Base-by-base conservation (phyloP, 2,797 vertebrate species). In the Alfaro cultratus region DNA sequence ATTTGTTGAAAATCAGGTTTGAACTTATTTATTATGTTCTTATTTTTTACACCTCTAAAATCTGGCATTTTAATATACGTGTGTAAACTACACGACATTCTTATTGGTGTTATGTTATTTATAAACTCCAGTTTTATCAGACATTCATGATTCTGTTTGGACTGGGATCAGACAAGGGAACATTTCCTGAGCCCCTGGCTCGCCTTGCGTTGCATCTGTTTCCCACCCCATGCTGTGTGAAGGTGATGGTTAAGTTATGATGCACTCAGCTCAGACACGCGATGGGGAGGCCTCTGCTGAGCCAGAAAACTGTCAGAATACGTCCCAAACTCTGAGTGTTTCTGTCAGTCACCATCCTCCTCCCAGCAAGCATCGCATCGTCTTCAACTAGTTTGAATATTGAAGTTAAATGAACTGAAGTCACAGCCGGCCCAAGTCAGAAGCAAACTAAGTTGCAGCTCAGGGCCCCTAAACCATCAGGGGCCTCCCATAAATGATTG, bases 261-360 rank as follows among this genome's bases (percentile, higher is more conserved):
- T 92, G 91, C 90, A 91, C 92, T 92, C 90, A 83, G 85, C 23
- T 73, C 87, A 93, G 87, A 87, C 80, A 53, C 12, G 80, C 88
- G 90, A 90, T 92, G 89, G 91, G 93, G 84, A 91, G 85, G 85
- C 85, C 88, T 89, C 86, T 74, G 81, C 85, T 85, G 83, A 91
- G 91, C 89, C 85, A 89, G 94, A 92, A 94, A 94, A 85, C 88
- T 94, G 93, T 95, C 92, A 91, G 82, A 91, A 91, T 87, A 81
- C 89, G 83, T 94, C 92, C 88, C 86, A 84, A 91, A 87, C 87
- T 88, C 87, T 91, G 86, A 82, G n/a, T 83, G 82, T 74, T 74
- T 85, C 62, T 62, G 46, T 45, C 79, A 73, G 62, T 83, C 78
- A 8, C 34, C 47, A 39, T 16, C 5, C 71, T 34, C 83, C 78